Evolutionary conservation across 2,113 vertebrate genomes (phyloP), one percentile per base, ranked within the genome.

Genomic region (Condylura cristata): DNA sequence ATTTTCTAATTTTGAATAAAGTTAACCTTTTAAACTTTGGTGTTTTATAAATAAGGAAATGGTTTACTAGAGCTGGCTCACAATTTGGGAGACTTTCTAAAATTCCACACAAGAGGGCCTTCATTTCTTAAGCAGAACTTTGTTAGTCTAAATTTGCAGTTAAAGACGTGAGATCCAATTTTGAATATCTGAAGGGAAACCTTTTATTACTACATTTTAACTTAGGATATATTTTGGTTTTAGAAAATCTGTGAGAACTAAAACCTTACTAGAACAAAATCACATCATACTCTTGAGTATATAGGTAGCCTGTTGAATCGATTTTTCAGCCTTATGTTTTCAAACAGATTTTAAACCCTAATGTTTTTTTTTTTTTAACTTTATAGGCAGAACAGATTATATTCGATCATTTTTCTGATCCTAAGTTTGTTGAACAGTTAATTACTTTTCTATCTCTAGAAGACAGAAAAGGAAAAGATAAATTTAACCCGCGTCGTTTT

Each of bases 391-490:
- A 99, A 97, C 99, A 99, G 97, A 98, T 99, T 96, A 98, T 99
- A 97, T 99, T 98, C 90, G 99, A 99, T 98, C 99, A 99, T 96
- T 99, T 99, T 98, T 99, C 99, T 90, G 99, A 99, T 98, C 98
- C 98, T 41, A 98, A 98, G 65, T 99, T 99, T 98, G 98, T 99
- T 78, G 98, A 99, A 92, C 99, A 99, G 98, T 98, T 99, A 96
- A 98, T 99, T 58, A 99, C 99, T 96, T 99, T 99, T 98, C 98
- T 99, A 90, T 99, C 99, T 93, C 98, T 99, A 94, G 99, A 99
- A 98, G 99, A 99, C 96, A 99, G 99, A 93, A 99, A 99, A 97
- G 99, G 99, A 95, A 99, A 99, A 97, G 99, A 99, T 98, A 99
- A 99, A 97, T 99, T 99, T 97, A 99, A 99, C 98, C 99, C 99